Base-by-base conservation (phyloP, 2,888 invertebrate genomes). In the Eledona agricola region DNA sequence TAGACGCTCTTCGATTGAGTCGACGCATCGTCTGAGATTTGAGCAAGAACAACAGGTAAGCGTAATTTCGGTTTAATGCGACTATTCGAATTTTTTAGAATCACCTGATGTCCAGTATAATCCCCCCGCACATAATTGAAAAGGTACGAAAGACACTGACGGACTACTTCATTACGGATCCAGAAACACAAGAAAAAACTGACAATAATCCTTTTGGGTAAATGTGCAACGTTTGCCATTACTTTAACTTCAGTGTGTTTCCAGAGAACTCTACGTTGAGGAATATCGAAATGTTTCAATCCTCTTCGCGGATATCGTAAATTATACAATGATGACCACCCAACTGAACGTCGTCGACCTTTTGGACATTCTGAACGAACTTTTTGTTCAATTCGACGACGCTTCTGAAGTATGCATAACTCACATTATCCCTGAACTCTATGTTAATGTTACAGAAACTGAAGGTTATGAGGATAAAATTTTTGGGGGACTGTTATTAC, bases 401-500 rank as follows among this genome's bases (percentile, higher is more conserved):
- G 89, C 92, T 19, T 94, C 95, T 9, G 89, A 90, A 81, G 90
- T 90, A 76, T 62, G 63, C 46, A 12, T 3, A 9, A 10, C 28
- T n/a, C 4, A 4, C 11, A 16, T 10, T 17, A 6, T 17, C 0
- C 46, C 10, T 26, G n/a, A n/a, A n/a, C n/a, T n/a, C n/a, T n/a
- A n/a, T n/a, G n/a, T n/a, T n/a, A n/a, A 4, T 37, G 17, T 77
- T 79, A 53, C 71, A 87, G 84, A 83, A 86, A 63, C 81, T 87
- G 58, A 85, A 88, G 60, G 90, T 91, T 0, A 78, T 93, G 42
- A 79, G 96, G 40, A 95, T 96, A 42, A 96, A 96, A 72, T 93
- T 96, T 68, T 81, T 96, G 54, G 96, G 96, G 0, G 96, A 96
- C 68, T 96, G 95, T 70, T 96, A 96, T 72, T 95, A 95, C 73